Evolutionary conservation across 2,797 vertebrate species (phyloP).

Genomic region (Limosa lapponica): DNA sequence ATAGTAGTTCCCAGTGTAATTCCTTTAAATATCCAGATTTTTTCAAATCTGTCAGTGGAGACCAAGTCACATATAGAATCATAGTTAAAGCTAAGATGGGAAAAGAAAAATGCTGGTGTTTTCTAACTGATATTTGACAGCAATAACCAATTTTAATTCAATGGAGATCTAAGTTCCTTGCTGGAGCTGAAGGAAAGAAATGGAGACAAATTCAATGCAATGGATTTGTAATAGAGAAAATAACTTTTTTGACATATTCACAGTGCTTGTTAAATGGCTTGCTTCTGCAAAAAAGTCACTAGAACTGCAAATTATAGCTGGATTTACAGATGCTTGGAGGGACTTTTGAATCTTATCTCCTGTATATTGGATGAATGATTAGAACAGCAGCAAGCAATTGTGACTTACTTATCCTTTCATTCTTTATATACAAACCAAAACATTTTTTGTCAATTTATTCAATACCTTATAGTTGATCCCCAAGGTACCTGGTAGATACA

Average conservation of each 20-base stretch:
- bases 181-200: neutral
- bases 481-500: neutral
- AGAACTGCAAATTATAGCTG: neutral
- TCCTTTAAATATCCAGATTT: neutral
- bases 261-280: neutral
- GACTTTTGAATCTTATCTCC: conserved; percentile 19
- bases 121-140: conserved; percentile 5
- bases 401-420: neutral
- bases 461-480: conserved; percentile 1
- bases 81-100: neutral
- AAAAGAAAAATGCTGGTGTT: neutral
- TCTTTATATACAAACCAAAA: neutral
- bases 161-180: neutral
- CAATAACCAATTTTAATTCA: neutral
- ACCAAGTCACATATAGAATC: neutral
- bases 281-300: neutral
- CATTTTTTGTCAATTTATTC: conserved; percentile 15
- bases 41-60: conserved; percentile 3
- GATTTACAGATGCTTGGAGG: neutral
- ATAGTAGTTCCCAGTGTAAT: neutral
- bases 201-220: neutral
- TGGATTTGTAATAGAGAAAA: neutral
- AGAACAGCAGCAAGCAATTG: neutral
- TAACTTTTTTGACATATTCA: neutral
- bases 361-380: neutral